Evolutionary conservation across 2,888 invertebrate species (phyloP), one percentile per base, ranked within the genome.

Genomic region (Lasioglossum oenotherae): DNA sequence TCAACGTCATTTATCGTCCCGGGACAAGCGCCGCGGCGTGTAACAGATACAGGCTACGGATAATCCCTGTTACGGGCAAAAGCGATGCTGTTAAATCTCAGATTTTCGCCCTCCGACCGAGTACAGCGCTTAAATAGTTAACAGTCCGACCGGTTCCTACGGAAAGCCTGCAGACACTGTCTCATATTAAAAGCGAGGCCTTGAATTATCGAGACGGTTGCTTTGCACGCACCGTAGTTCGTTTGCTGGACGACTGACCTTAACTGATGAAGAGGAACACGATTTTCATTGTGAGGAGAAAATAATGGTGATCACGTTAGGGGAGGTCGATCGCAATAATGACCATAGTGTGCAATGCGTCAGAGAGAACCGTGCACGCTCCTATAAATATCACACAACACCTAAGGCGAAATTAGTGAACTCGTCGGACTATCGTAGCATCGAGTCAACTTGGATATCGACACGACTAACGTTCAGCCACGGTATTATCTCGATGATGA

Each of bases 381-480:
- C 74, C 79, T 82, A 80, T 82, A 88, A 88, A 88, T 85, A 78
- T 80, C 74, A 75, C 78, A 79, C 74, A 76, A 81, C 74, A 76
- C 46, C 84, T 86, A 82, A 82, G 84, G 80, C 80, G 74, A 84
- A 88, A 88, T 88, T 88, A 86, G 83, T 78, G 14, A 86, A 88
- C 80, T 84, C 84, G n/a, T 14, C 35, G 31, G 72, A 53, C 57
- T 64, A 53, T 44, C 35, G 35, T 27, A 31, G 27, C 31, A 16
- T 10, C 23, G 69, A n/a, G 38, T 73, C 35, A 31, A 64, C 67
- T 31, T n/a, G 80, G 38, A 76, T 83, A 80, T 83, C 80, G 73
- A 57, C 53, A 31, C 49, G 44, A 49, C 76, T 74, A 74, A 49
- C 75, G 57, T 35, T 69, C 69, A 38, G 19, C 49, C 74, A 69